phyloP scores from a whole-genome alignment of 2,888 invertebrate species.

The Nebria brevicollis region DNA sequence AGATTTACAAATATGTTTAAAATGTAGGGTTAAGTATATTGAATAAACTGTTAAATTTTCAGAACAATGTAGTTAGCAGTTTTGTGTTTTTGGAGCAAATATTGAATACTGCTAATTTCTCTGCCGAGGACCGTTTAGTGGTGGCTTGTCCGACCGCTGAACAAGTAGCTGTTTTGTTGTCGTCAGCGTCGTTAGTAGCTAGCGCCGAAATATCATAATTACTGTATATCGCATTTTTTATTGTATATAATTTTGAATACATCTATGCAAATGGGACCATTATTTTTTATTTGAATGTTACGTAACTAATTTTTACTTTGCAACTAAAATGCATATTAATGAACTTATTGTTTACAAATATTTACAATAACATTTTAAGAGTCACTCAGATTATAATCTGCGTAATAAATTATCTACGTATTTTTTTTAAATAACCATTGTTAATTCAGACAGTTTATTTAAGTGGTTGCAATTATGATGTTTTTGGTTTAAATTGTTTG shows the following conservation, averaged over 20 bases:
- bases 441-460: too few relatives aligned
- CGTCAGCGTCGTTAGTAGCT: slow-evolving; percentile 77
- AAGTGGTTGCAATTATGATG: too few relatives aligned
- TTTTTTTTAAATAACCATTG: too few relatives aligned
- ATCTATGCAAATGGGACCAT: too few relatives aligned
- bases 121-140: slow-evolving; percentile 82
- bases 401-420: too few relatives aligned
- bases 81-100: slow-evolving; percentile 88
- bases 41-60: slow-evolving; percentile 52
- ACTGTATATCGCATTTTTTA: background rate
- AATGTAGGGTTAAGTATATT: background rate
- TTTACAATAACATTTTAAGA: background rate
- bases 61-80: slow-evolving; percentile 88
- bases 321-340: background rate
- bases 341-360: background rate
- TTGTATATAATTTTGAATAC: too few relatives aligned
- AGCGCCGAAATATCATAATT: slow-evolving; percentile 19
- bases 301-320: background rate
- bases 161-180: slow-evolving; percentile 89
- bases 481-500: too few relatives aligned
- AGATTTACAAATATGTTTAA: background rate
- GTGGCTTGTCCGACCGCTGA: slow-evolving; percentile 93
- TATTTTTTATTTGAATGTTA: too few relatives aligned
- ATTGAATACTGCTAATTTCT: slow-evolving; percentile 78
- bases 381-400: too few relatives aligned